Evolutionary conservation across 2,888 invertebrate species (phyloP).

Genomic region (Latheticus oryzae): DNA sequence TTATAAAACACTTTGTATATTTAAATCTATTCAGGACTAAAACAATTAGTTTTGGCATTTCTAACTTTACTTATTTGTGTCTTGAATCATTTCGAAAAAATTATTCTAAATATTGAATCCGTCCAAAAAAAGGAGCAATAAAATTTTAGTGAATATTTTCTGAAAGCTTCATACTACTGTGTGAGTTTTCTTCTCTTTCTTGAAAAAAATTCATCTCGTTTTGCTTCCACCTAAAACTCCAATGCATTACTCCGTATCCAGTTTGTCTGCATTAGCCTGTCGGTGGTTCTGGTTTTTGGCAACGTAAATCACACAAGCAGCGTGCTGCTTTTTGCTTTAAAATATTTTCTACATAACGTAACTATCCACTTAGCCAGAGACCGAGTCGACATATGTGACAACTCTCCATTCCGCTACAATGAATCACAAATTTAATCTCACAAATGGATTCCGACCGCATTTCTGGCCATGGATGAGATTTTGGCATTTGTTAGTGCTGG

Average conservation of each 20-base stretch:
- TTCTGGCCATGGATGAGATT: constrained; percentile 46
- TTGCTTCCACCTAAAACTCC: too few species aligned
- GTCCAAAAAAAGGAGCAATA: too few species aligned
- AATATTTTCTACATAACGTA: constrained; percentile 65
- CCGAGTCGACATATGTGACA: constrained; percentile 74
- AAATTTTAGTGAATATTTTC: too few species aligned
- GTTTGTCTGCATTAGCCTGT: constrained; percentile 34
- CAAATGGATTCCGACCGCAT: constrained; percentile 72
- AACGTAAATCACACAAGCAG: constrained; percentile 54
- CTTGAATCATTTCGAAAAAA: too few species aligned
- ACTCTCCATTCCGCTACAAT: constrained; percentile 69
- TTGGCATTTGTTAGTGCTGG: constrained; percentile 43
- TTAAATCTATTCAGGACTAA: too few species aligned
- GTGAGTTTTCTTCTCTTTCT: too few species aligned
- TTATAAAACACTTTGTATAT: too few species aligned
- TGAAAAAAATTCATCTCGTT: too few species aligned
- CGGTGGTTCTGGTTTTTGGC: constrained; percentile 34
- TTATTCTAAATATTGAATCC: too few species aligned
- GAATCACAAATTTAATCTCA: constrained; percentile 79
- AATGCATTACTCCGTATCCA: constrained; percentile 24
- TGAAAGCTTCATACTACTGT: too few species aligned
- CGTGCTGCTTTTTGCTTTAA: constrained; percentile 60
- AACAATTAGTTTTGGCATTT: too few species aligned
- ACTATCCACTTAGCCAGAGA: constrained; percentile 65
- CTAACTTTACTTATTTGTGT: too few species aligned